phyloP scores from a whole-genome alignment of 2,113 vertebrate species.

The Lontra canadensis region DNA sequence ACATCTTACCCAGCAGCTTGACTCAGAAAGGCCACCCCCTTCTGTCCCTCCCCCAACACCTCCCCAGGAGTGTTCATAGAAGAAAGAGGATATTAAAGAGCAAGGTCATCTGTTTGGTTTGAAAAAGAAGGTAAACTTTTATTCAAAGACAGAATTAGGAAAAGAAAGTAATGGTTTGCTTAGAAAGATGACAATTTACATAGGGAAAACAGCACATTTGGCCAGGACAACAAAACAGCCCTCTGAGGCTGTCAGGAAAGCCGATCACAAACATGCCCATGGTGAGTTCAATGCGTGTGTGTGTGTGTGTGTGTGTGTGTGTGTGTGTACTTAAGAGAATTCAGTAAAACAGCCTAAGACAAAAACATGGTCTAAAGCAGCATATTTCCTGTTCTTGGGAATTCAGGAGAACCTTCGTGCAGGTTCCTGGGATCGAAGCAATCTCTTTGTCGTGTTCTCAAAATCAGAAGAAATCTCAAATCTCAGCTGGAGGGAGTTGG shows the following conservation, averaged over 20 bases:
- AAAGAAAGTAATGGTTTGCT: conserved; percentile 82
- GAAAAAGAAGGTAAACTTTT: conserved; percentile 81
- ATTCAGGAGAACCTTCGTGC: conserved; percentile 36
- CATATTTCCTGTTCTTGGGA: conserved; percentile 53
- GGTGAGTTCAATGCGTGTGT: conserved; percentile 48
- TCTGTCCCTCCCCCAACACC: neutral
- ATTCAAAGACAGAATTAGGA: conserved; percentile 85
- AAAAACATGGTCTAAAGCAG: conserved; percentile 77
- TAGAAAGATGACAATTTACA: conserved; percentile 82
- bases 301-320: neutral
- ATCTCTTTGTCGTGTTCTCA: conserved; percentile 71
- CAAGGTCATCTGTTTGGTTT: conserved; percentile 69
- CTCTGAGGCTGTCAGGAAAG: conserved; percentile 77
- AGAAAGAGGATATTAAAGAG: conserved; percentile 55
- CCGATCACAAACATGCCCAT: conserved; percentile 82
- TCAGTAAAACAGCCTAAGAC: conserved; percentile 76
- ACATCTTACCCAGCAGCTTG: neutral
- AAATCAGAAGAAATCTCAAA: conserved; percentile 72
- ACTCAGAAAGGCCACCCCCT: neutral
- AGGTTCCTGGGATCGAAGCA: conserved; percentile 61
- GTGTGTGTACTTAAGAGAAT: conserved; percentile 75
- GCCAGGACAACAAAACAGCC: conserved; percentile 74
- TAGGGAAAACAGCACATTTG: conserved; percentile 78
- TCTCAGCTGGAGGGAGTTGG: neutral
- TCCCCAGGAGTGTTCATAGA: conserved; percentile 10